These are phyloP conservation scores for Augiades crinisus DNA, from an alignment of 2,888 invertebrate species.

Conservation along the genomic window DNA sequence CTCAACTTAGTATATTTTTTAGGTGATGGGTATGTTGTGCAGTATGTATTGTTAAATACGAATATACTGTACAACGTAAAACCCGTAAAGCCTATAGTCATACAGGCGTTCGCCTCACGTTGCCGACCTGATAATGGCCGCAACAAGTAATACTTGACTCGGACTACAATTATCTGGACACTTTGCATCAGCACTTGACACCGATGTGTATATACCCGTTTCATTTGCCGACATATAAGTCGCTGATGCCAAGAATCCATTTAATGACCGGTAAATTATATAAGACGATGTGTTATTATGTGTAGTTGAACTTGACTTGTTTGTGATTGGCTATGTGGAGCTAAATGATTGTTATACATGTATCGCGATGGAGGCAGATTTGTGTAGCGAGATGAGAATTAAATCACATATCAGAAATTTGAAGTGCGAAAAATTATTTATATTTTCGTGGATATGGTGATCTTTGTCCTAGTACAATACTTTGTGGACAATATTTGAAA, in stretches of 20 bases:
- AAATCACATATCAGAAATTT: too few relatives aligned
- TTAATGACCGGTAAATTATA: conserved; percentile 65
- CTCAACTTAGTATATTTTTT: neutral
- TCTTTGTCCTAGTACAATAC: too few relatives aligned
- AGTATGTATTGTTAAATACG: neutral
- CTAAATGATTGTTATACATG: too few relatives aligned
- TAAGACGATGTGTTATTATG: conserved; percentile 54
- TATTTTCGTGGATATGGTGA: too few relatives aligned
- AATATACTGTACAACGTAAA: neutral
- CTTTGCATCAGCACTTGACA: conserved; percentile 69
- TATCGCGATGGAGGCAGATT: too few relatives aligned
- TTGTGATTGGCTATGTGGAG: conserved; percentile 37
- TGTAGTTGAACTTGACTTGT: conserved; percentile 65
- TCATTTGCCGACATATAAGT: conserved; percentile 38
- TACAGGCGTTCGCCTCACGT: conserved; percentile 32
- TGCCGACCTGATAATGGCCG: conserved; percentile 46
- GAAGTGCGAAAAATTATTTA: too few relatives aligned
- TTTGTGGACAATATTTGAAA: too few relatives aligned
- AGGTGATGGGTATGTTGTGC: neutral
- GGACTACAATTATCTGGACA: conserved; percentile 73
- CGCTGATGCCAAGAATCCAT: conserved; percentile 49
- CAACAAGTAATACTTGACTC: conserved; percentile 73
- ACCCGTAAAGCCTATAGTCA: neutral
- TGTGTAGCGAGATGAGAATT: neutral
- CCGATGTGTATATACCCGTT: conserved; percentile 48